Base-by-base conservation (phyloP, 2,888 invertebrate genomes). In the Corbicula japonica region DNA sequence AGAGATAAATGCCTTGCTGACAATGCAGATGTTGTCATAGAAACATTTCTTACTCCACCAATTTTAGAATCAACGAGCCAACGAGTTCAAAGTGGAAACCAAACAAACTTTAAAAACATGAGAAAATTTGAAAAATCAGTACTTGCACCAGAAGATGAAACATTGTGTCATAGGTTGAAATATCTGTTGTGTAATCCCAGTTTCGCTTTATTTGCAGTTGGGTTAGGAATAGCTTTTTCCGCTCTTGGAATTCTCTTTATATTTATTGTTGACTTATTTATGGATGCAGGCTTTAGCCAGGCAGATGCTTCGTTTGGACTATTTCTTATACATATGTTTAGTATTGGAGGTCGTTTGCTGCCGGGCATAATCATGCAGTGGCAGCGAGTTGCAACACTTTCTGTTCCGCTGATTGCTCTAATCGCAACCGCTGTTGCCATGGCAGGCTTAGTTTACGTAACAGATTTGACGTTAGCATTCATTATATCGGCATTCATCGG, bases 291-390 rank as follows among this genome's bases (percentile, higher is more conserved):
- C 35, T 35, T 58, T 4, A 58, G 21, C 12, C 21, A n/a, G 35
- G 58, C 12, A 35, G 35, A 58, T n/a, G 58, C 58, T 35, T 35
- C 58, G 1, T 58, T 58, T 12, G 58, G 58, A 35, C 23, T 58
- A 35, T 23, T 58, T 21, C 32, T 58, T 4, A 30, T 58, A 10
- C 18, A 58, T 35, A 32, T 58, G 34, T 34, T 58, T 35, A 58
- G 35, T n/a, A 58, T 58, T 23, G 34, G 34, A 35, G 58, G 58
- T 21, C 58, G 58, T 58, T 23, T 35, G 21, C 35, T 58, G 8
- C 58, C 58, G 8, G 58, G 58, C 32, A 3, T 58, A 12, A 30
- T 58, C 3, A 6, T 58, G 35, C 58, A 58, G 23, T 34, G 35
- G 23, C 34, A 35, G 23, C 58, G 21, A 12, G 23, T 58, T 12